A percentile compares a stretch with the other conserved stretches of the same genome.
Conservation (phyloP, 2,888 invertebrate genomes). For the Bibio marci region DNA sequence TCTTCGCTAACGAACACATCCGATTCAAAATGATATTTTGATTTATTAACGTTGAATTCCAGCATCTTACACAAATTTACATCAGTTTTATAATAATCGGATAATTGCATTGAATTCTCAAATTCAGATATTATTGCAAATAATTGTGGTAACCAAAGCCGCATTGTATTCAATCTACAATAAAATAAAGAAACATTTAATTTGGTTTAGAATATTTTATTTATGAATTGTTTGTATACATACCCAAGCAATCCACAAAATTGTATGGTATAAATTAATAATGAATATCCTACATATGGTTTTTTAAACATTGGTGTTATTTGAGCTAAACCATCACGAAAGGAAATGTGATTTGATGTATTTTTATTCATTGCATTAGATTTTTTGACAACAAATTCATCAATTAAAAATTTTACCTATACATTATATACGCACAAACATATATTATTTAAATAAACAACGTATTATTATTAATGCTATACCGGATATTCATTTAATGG, state of each 20-base stretch:
- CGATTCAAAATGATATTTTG: conserved; percentile 10
- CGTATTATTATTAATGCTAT: too few relatives aligned
- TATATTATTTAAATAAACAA: neutral
- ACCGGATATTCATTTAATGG: conserved; percentile 47
- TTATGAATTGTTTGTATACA: too few relatives aligned
- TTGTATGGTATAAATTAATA: conserved; percentile 45
- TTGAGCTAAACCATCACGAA: conserved; percentile 37
- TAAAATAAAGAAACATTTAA: too few relatives aligned
- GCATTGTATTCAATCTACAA: conserved; percentile 58
- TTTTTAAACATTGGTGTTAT: conserved; percentile 44
- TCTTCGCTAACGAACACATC: conserved; percentile 12
- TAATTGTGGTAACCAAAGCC: conserved; percentile 75
- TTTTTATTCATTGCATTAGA: neutral
- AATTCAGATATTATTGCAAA: conserved; percentile 50
- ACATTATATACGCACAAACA: neutral
- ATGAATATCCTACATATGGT: conserved; percentile 40
- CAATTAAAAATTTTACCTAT: neutral
- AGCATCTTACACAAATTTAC: conserved; percentile 23
- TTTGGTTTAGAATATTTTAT: too few relatives aligned
- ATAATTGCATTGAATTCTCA: conserved; percentile 18
- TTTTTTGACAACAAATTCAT: neutral
- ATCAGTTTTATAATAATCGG: conserved; percentile 5
- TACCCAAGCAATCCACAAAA: conserved; percentile 50
- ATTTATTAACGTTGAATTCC: conserved; percentile 22
- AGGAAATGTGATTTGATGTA: neutral